These are phyloP conservation scores for Neopipo cinnamomea DNA, from an alignment of 2,113 vertebrate genomes.

Conservation along the genomic window DNA sequence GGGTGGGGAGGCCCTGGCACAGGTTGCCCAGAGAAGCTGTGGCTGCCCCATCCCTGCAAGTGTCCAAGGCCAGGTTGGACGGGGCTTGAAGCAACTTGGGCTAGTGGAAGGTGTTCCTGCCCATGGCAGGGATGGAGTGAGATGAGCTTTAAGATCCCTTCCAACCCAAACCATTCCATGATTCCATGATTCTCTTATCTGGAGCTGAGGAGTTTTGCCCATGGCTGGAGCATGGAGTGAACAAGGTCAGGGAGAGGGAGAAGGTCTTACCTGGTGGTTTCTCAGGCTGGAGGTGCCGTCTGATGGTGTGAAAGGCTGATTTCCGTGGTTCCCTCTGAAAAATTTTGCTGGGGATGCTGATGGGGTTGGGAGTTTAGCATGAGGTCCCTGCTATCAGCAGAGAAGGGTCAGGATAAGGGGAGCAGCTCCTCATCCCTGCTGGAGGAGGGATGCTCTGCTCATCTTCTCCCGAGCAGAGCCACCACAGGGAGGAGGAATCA, in stretches of 20 bases:
- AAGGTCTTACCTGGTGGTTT: background rate
- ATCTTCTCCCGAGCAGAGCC: background rate
- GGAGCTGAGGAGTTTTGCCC: background rate
- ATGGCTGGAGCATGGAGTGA: background rate
- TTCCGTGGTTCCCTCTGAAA: background rate
- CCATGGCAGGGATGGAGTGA: background rate
- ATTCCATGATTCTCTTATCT: background rate
- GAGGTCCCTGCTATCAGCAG: background rate
- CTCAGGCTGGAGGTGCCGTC: background rate
- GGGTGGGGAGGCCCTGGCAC: background rate
- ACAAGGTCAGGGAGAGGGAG: background rate
- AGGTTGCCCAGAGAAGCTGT: background rate
- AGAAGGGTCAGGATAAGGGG: background rate
- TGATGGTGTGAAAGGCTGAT: background rate
- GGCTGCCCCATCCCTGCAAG: background rate
- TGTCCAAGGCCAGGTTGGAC: accelerated
- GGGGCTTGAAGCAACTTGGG: accelerated
- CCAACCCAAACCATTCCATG: background rate
- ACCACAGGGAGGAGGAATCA: background rate
- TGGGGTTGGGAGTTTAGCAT: background rate
- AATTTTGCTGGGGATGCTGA: background rate
- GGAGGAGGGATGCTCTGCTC: background rate
- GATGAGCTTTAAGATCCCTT: background rate
- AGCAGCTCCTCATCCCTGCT: background rate
- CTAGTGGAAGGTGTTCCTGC: background rate